Percentiles rank a stretch among this genome's conserved stretches.
Conservation (phyloP, 2,113 vertebrate genomes). For the Ancistrus triradiatus region DNA sequence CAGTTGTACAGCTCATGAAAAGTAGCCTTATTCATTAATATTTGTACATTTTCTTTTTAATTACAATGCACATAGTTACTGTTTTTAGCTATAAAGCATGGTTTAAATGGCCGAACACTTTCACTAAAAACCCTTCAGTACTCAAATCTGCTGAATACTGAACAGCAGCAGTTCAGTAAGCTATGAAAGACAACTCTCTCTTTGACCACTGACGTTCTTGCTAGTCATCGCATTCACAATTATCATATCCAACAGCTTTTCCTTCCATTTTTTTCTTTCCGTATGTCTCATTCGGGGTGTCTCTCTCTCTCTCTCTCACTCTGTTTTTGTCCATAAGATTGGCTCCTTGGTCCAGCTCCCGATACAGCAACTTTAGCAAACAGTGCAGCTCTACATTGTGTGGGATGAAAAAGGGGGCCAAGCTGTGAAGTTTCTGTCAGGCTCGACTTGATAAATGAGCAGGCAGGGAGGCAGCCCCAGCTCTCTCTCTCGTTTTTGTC, state of each 20-base stretch:
- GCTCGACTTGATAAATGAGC: conserved; percentile 99
- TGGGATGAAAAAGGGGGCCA: conserved; percentile 77
- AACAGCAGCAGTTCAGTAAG: background rate
- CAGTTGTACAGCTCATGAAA: no score
- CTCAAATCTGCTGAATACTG: conserved; percentile 5
- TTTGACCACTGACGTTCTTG: conserved; percentile 24
- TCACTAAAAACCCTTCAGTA: no score
- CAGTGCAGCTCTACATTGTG: conserved; percentile 90
- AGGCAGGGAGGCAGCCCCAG: conserved; percentile 93
- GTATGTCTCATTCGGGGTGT: conserved; percentile 40
- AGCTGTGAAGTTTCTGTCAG: conserved; percentile 92
- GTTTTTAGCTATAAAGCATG: no score
- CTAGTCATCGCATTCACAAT: conserved; percentile 37
- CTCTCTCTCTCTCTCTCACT: conserved; percentile 42
- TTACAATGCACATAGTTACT: no score
- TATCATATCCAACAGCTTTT: conserved; percentile 40
- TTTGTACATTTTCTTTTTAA: no score
- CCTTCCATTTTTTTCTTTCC: conserved; percentile 37
- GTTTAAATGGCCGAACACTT: no score
- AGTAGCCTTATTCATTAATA: no score
- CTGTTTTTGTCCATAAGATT: conserved; percentile 65
- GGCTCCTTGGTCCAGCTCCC: conserved; percentile 83
- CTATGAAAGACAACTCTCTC: conserved; percentile 14
- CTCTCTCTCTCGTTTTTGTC: conserved; percentile 87
- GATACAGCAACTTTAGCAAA: conserved; percentile 92